Evolutionary conservation across 2,113 vertebrate species (phyloP), one percentile per base, ranked within the genome.

Genomic region (Notothenia rossii): DNA sequence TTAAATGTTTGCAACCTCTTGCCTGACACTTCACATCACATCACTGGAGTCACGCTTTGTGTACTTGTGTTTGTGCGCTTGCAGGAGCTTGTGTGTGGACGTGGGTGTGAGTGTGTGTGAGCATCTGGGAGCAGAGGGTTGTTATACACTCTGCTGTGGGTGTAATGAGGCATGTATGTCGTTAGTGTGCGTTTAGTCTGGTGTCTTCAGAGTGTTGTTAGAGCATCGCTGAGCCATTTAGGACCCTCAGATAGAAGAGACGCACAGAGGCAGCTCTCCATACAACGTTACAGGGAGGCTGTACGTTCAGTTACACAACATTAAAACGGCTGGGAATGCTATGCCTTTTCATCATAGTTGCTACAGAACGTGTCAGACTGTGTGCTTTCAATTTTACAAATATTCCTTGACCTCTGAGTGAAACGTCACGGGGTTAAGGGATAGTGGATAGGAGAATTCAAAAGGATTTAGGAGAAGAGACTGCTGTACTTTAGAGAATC

Each of bases 1-100:
- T 91, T 96, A 96, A 96, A 95, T 85, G 91, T 93, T 94, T 90
- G 83, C 93, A 91, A 92, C 92, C 93, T 92, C 95, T 92, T 83
- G 81, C 87, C 93, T 95, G 95, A 95, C 95, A 92, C 84, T 85
- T 86, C 84, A 78, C 92, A 96, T 97, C 94, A 94, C 84, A 94
- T 96, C 96, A 92, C 63, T 88, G 79, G 54, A 4, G 36, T 79
- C 68, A 85, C 29, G 51, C 80, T 84, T 71, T 69, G 62, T 88
- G 73, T 77, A 64, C 58, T 60, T 48, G 58, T 82, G 33, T 75
- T 61, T 76, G 53, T 62, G 65, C 70, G 18, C n/a, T 48, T 51
- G 45, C 48, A 13, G 11, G 4, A 2, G 55, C 45, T 7, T 80
- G 68, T 76, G 75, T 61, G 36, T 59, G 15, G 20, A 14, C 0